Evolutionary conservation across 2,888 invertebrate species (phyloP), one percentile per base, ranked within the genome.

Genomic region (Tetramorium bicarinatum): DNA sequence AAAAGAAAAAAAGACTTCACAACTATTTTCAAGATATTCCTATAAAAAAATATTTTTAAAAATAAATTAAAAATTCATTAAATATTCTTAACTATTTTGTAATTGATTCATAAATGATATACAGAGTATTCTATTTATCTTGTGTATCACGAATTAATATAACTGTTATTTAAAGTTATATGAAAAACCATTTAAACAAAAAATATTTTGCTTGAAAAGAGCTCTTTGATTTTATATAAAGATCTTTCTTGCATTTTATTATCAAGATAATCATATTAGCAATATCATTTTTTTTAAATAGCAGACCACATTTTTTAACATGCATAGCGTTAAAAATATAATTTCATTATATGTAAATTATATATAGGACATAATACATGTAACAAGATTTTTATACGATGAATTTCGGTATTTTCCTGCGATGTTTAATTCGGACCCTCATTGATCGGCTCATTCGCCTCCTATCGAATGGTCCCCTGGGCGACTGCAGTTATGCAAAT

Each of bases 401-500:
- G 11, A 49, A 47, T 77, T 62, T 66, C 25, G 25, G 1, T 38
- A 34, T 77, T 77, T 52, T 69, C 7, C 54, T 29, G 11, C 2
- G 72, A 71, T 18, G 44, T 71, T 72, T 72, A 72, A 80, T 72
- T 80, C 38, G 13, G 13, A 6, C 38, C 1, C n/a, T 8, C 13
- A 34, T 47, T 25, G 59, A 80, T 38, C 79, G 61, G 38, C 21
- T 54, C 54, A 34, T 75, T 61, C 52, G 29, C 29, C 29, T 34
- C 29, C 4, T 34, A 34, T 34, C 25, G 15, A 59, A 13, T n/a
- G 47, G 21, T 80, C 59, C 79, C 47, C 54, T 72, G 47, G 47
- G 72, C 79, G 74, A 71, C 79, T 25, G 79, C 79, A 29, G 79
- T 80, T 80, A 80, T 80, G 79, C 79, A 76, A 81, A 81, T 81